Evolutionary conservation across 2,888 invertebrate species (phyloP).

Genomic region (Choreutis nemorana): DNA sequence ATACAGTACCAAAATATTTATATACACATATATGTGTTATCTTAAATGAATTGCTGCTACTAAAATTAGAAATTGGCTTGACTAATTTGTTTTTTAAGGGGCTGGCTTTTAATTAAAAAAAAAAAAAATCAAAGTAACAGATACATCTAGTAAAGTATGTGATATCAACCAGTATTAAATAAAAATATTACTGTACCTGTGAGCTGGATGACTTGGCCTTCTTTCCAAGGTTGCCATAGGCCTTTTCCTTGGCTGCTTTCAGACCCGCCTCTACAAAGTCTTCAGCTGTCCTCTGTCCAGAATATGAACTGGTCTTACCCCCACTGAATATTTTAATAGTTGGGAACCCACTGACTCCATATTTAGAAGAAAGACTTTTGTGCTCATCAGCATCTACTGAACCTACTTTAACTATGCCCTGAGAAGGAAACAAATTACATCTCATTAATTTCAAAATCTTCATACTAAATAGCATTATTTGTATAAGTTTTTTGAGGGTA

Average conservation of each 20-base stretch:
- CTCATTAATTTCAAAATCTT: neutral
- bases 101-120: no score
- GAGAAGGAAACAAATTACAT: constrained; percentile 15
- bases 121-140: no score
- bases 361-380: constrained; percentile 80
- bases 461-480: neutral
- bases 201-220: no score
- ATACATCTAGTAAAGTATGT: no score
- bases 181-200: no score
- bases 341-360: constrained; percentile 90
- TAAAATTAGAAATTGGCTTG: no score
- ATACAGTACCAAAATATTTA: no score
- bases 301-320: constrained; percentile 88
- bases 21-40: no score
- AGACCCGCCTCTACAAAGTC: constrained; percentile 86
- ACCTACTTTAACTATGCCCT: constrained; percentile 94
- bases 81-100: no score
- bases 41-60: no score
- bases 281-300: constrained; percentile 85
- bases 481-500: neutral
- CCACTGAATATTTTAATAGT: constrained; percentile 93
- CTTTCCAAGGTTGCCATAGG: constrained; percentile 73
- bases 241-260: constrained; percentile 79
- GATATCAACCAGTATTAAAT: no score
- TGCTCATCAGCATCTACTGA: constrained; percentile 93